Percentiles rank a stretch among this genome's conserved stretches.
Conservation (phyloP, 2,888 invertebrate genomes). For the Drosophila limbata region DNA sequence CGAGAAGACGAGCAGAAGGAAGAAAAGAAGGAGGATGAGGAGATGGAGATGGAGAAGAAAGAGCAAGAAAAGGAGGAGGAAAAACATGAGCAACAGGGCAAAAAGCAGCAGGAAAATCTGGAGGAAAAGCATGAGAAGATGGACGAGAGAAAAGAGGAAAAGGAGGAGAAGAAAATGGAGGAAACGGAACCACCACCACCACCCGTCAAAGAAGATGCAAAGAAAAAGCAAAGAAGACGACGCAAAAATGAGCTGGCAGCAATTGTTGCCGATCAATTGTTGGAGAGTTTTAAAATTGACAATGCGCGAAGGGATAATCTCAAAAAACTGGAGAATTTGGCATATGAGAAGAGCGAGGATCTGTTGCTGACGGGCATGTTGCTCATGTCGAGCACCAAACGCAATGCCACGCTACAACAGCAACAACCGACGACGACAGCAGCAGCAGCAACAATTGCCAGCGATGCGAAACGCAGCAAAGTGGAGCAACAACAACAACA, state of each 20-base stretch:
- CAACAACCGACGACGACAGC: slow-evolving; percentile 2
- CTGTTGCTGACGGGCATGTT: slow-evolving; percentile 84
- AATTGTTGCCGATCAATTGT: slow-evolving; percentile 85
- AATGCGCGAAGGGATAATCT: slow-evolving; percentile 84
- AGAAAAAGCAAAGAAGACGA: slow-evolving; percentile 81
- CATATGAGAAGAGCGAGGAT: slow-evolving; percentile 85
- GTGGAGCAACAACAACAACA: slow-evolving; percentile 10
- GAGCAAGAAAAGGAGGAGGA: not conserved
- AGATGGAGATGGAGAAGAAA: not conserved
- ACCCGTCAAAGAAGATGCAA: slow-evolving; percentile 53
- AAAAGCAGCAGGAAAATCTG: not conserved
- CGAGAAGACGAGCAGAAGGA: not conserved
- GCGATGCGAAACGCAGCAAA: slow-evolving; percentile 42
- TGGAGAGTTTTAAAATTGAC: slow-evolving; percentile 85
- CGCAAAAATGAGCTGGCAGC: slow-evolving; percentile 85
- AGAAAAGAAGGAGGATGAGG: not conserved
- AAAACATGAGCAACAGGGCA: not conserved
- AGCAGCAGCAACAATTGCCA: slow-evolving; percentile 24
- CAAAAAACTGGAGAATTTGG: slow-evolving; percentile 84
- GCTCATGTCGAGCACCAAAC: slow-evolving; percentile 84
- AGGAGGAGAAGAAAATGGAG: not conserved
- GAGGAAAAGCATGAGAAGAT: not conserved
- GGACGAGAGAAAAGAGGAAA: not conserved
- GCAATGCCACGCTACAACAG: slow-evolving; percentile 73
- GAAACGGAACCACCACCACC: not conserved